phyloP scores from a whole-genome alignment of 2,113 vertebrate species.

The Lepus europaeus region DNA sequence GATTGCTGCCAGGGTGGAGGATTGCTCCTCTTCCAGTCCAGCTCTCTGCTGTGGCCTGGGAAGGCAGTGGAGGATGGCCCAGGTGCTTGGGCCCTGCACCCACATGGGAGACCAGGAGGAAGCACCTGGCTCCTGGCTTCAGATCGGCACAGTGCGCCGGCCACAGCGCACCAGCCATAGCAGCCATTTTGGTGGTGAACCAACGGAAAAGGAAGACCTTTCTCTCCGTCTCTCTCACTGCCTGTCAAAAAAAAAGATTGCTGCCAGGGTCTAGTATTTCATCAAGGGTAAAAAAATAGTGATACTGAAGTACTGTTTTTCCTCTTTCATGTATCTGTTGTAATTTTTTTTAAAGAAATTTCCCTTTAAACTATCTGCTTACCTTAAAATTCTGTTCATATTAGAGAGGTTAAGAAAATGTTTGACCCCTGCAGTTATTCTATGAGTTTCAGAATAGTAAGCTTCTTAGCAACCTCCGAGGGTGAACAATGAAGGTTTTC shows the following conservation, averaged over 20 bases:
- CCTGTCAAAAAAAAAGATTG: neutral
- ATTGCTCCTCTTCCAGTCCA: too few relatives aligned
- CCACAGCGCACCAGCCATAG: too few relatives aligned
- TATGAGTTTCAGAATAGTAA: neutral
- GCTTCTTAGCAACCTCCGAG: neutral
- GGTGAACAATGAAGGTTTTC: neutral
- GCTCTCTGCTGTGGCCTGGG: too few relatives aligned
- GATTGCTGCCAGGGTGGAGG: neutral
- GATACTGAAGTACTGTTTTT: neutral
- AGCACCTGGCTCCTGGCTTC: too few relatives aligned
- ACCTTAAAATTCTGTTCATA: neutral
- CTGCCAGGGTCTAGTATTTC: neutral
- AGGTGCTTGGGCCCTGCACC: too few relatives aligned
- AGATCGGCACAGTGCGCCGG: too few relatives aligned
- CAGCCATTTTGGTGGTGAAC: too few relatives aligned
- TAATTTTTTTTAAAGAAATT: conserved; percentile 26
- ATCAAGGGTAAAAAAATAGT: conserved; percentile 6
- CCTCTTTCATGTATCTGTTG: neutral
- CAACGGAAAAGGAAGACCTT: too few relatives aligned
- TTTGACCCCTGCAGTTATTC: neutral
- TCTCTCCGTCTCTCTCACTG: too few relatives aligned
- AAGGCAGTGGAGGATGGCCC: neutral
- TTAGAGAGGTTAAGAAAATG: neutral
- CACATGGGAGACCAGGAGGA: too few relatives aligned
- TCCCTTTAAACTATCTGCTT: conserved; percentile 18